These are phyloP conservation scores for Euwallacea fornicatus DNA, from an alignment of 1,140 invertebrate species.

Conservation along the genomic window DNA sequence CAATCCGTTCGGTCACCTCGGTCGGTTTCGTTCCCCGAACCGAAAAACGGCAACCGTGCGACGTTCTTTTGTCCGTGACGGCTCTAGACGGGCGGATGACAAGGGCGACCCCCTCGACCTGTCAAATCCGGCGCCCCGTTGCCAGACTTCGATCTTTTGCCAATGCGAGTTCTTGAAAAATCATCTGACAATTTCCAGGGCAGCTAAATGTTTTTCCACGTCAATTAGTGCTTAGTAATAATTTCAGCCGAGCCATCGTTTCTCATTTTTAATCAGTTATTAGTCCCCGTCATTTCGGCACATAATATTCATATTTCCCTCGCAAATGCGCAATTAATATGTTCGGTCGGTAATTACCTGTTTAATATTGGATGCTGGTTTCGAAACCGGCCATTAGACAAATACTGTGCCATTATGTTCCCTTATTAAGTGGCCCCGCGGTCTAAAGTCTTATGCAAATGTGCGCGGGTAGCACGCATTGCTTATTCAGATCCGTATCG, in stretches of 20 bases:
- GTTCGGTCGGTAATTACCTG: constrained; percentile 16
- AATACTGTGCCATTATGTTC: constrained; percentile 26
- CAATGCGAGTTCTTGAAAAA: no score
- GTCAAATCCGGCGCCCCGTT: no score
- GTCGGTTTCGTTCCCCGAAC: no score
- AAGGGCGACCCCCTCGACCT: no score
- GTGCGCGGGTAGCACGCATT: constrained; percentile 16
- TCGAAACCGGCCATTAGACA: constrained; percentile 28
- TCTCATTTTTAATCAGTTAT: constrained; percentile 7
- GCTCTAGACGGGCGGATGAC: no score
- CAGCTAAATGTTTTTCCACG: no score
- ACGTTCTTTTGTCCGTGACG: no score
- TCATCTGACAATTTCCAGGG: no score
- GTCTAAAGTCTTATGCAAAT: constrained; percentile 34
- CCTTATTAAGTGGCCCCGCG: constrained; percentile 21
- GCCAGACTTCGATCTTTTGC: no score
- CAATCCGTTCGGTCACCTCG: no score
- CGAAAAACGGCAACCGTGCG: no score
- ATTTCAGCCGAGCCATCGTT: not conserved
- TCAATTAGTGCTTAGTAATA: no score
- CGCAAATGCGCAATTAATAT: not conserved
- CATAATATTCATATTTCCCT: constrained; percentile 6
- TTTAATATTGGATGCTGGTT: constrained; percentile 32
- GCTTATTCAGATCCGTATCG: constrained; percentile 34
- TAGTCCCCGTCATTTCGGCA: not conserved